A percentile compares a stretch with the other conserved stretches of the same genome.
These are phyloP conservation scores for Capromys pilorides DNA, from an alignment of 2,797 vertebrate genomes.

Conservation along the genomic window DNA sequence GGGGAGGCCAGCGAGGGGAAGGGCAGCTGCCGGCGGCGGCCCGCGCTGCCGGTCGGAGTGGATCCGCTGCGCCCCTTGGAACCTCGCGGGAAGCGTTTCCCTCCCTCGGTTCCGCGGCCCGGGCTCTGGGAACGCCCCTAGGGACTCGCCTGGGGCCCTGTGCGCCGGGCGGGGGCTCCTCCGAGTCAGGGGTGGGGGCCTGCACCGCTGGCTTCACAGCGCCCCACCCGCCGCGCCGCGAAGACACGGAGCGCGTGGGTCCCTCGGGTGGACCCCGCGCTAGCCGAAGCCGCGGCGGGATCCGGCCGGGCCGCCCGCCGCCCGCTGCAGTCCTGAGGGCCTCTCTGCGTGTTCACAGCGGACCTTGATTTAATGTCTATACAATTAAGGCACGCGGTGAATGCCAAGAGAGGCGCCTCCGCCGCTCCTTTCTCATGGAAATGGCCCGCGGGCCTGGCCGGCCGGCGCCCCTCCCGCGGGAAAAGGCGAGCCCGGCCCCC, in stretches of 20 bases:
- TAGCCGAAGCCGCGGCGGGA: constrained; percentile 32
- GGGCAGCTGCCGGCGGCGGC: constrained; percentile 19
- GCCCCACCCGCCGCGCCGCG: constrained; percentile 54
- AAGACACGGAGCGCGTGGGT: constrained; percentile 61
- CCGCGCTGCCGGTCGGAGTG: background rate
- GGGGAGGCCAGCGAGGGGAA: background rate
- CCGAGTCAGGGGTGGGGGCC: constrained; percentile 54
- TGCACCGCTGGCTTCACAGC: constrained; percentile 35
- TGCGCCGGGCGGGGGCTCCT: constrained; percentile 28
- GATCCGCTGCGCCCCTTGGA: constrained; percentile 11
- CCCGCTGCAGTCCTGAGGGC: constrained; percentile 82
- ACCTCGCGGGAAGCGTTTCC: constrained; percentile 20
- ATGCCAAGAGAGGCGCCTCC: constrained; percentile 86
- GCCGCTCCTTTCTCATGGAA: constrained; percentile 87
- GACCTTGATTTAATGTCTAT: constrained; percentile 94
- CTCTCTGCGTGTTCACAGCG: constrained; percentile 95
- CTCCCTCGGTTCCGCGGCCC: background rate
- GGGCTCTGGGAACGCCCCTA: constrained; percentile 9
- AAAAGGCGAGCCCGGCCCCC: constrained; percentile 66
- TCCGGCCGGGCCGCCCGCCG: constrained; percentile 23
- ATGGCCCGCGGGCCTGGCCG: constrained; percentile 72
- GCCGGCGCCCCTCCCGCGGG: constrained; percentile 72
- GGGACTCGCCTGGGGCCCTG: constrained; percentile 22
- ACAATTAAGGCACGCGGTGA: constrained; percentile 90
- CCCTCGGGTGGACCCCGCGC: constrained; percentile 68